Percentiles rank a stretch among this genome's conserved stretches.
phyloP scores from a whole-genome alignment of 2,797 vertebrate genomes.

The Tauraco hartlaubi region DNA sequence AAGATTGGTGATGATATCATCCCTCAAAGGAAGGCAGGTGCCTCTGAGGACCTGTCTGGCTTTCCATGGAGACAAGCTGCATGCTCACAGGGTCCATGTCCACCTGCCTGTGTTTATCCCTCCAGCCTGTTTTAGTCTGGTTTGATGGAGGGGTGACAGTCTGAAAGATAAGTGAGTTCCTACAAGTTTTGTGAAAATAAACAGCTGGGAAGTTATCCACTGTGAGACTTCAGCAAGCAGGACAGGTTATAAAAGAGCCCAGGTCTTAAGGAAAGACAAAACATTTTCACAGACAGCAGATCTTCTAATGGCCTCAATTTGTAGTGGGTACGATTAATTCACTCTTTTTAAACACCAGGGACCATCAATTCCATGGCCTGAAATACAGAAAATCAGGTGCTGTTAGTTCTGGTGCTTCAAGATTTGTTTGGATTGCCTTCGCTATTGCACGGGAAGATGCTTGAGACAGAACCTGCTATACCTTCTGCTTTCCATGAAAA shows the following conservation, averaged over 20 bases:
- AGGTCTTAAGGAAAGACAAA: not conserved
- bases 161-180: not conserved
- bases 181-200: not conserved
- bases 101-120: not conserved
- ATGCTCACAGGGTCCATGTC: not conserved
- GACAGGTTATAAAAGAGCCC: not conserved
- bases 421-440: not conserved
- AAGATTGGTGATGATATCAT: not conserved
- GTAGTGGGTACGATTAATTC: not conserved
- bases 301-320: not conserved
- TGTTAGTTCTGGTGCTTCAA: not conserved
- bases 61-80: not conserved
- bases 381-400: not conserved
- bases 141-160: not conserved
- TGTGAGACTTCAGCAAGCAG: not conserved
- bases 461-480: not conserved
- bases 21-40: not conserved
- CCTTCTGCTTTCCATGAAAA: not conserved
- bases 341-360: not conserved
- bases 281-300: not conserved
- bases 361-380: not conserved
- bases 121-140: not conserved
- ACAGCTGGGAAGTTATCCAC: not conserved
- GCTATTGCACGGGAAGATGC: fast-evolving
- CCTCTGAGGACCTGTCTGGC: not conserved